Conservation (phyloP, 2,113 vertebrate genomes). For the Brachypodius melanocephalos region DNA sequence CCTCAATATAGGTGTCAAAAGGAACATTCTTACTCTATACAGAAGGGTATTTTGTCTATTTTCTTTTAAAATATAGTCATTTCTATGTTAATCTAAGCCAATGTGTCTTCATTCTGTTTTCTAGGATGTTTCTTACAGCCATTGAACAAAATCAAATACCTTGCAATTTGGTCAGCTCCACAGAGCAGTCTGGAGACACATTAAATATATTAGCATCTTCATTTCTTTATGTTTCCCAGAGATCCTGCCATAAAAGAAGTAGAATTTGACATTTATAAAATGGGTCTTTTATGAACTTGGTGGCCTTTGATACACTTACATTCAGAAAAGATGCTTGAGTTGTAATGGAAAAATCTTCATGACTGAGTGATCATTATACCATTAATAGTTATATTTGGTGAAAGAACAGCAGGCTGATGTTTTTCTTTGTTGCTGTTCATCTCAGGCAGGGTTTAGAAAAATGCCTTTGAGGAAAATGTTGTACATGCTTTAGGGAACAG, state of each 20-base stretch:
- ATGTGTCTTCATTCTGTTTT: background rate
- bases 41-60: background rate
- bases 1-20: background rate
- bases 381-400: background rate
- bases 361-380: background rate
- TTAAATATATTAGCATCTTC: background rate
- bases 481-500: background rate
- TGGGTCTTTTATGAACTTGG: background rate
- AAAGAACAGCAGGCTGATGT: background rate
- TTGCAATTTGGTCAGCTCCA: background rate
- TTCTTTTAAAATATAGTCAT: background rate
- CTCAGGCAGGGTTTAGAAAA: background rate
- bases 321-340: background rate
- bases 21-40: background rate
- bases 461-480: background rate
- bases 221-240: background rate
- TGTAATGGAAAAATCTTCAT: background rate
- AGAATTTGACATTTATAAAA: constrained; percentile 7
- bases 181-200: background rate
- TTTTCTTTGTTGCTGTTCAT: background rate
- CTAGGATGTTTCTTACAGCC: background rate
- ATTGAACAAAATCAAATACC: background rate
- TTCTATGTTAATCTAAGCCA: background rate
- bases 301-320: background rate
- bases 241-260: background rate